Evolutionary conservation across 2,888 invertebrate genomes (phyloP), one percentile per base, ranked within the genome.

Genomic region (Scaptomyza cyrtandrae): DNA sequence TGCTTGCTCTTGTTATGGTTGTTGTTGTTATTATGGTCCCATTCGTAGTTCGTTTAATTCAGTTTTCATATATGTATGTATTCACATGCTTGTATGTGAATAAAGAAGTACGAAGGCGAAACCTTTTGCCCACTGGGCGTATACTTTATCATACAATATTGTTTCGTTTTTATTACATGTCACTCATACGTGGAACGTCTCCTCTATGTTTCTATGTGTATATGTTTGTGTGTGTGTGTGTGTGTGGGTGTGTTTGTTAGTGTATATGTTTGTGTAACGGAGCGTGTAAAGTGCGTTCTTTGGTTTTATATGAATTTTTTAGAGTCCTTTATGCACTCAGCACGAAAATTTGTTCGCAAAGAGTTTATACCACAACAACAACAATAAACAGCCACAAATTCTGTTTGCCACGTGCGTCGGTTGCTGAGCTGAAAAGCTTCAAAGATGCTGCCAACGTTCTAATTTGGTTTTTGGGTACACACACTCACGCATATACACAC

Each of bases 101-200:
- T 73, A 66, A 35, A 49, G 74, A 71, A 66, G 55, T 59, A 52
- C 31, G 63, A n/a, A 58, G 37, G 58, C 59, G 62, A 74, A 73
- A 75, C 72, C 75, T 72, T 71, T 78, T 76, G 85, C 84, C 85
- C 86, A 86, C 78, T 80, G 88, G 85, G 85, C 88, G 85, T 86
- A 86, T 88, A 88, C 85, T 88, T 88, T 88, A 85, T 85, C 86
- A 87, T 87, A 77, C 84, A 87, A 82, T 87, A 84, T 84, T 87
- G 88, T 85, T 85, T 83, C 85, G 87, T 83, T 83, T 83, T 83
- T 83, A 83, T 83, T 86, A 83, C 85, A 83, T 86, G 83, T 83
- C 83, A 83, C 87, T 86, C 83, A 87, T 76, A 85, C 76, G 85
- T 75, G 79, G 79, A 74, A 70, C 69, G 69, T 52, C 60, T 43